Evolutionary conservation across 2,797 vertebrate species (phyloP).

Genomic region (Oreochromis grahami): DNA sequence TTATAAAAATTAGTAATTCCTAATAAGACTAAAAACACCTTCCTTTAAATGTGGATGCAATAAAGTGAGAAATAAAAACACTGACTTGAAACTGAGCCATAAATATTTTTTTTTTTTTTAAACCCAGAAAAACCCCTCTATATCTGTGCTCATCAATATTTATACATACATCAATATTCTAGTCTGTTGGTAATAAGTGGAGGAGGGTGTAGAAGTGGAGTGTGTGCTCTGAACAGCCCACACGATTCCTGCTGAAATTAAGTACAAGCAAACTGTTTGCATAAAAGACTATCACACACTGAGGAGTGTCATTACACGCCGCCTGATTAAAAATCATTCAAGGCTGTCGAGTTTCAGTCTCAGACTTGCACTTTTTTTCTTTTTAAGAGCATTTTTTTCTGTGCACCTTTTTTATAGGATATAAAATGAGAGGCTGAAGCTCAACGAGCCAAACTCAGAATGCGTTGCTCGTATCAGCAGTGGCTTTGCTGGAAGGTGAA

Average conservation of each 20-base stretch:
- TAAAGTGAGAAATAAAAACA: background rate
- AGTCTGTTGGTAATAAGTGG: background rate
- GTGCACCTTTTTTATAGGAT: background rate
- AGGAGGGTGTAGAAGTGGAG: background rate
- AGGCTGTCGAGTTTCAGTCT: background rate
- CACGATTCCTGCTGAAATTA: background rate
- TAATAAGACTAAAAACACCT: background rate
- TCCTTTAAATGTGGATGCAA: background rate
- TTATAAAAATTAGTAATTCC: background rate
- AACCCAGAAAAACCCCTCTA: background rate
- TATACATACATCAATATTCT: conserved; percentile 26
- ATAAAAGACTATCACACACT: background rate
- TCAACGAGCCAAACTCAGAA: background rate
- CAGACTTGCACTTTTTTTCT: background rate
- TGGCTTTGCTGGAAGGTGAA: background rate
- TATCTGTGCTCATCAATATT: conserved; percentile 33
- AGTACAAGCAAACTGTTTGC: background rate
- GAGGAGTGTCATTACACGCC: background rate
- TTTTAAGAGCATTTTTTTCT: background rate
- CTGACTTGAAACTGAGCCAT: background rate
- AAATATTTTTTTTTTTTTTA: background rate
- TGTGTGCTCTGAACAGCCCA: background rate
- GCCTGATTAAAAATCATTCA: background rate
- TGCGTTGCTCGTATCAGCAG: background rate
- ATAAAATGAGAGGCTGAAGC: background rate